phyloP scores from a whole-genome alignment of 2,888 invertebrate genomes.

The Barypeithes pellucidus region DNA sequence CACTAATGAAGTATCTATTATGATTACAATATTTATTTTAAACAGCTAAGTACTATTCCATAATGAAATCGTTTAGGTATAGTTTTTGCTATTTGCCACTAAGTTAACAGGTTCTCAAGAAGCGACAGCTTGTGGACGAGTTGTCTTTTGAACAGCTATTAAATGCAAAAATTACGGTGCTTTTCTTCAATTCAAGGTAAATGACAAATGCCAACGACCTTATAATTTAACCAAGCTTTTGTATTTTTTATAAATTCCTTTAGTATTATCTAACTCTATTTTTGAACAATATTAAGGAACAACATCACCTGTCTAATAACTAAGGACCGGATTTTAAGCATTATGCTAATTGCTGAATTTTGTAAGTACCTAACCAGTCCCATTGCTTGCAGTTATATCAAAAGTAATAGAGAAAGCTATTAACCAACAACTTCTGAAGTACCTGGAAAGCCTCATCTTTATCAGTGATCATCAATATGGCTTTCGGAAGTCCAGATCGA shows the following conservation, averaged over 20 bases:
- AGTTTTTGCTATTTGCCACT: conserved; percentile 21
- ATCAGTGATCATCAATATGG: too few species aligned
- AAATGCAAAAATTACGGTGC: conserved; percentile 53
- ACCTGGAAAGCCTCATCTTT: too few species aligned
- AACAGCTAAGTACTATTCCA: not conserved
- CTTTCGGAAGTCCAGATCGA: too few species aligned
- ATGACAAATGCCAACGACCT: conserved; percentile 47
- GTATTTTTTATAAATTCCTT: conserved; percentile 9
- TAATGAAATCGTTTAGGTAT: not conserved
- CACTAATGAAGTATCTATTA: too few species aligned
- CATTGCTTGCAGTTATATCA: too few species aligned
- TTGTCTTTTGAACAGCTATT: conserved; percentile 51
- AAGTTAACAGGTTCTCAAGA: conserved; percentile 39
- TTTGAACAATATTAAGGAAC: not conserved
- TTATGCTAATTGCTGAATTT: too few species aligned
- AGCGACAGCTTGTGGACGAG: conserved; percentile 51
- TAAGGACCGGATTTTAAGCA: too few species aligned
- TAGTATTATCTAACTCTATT: conserved; percentile 8
- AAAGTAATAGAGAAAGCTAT: too few species aligned
- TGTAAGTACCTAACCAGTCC: too few species aligned
- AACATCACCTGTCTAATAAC: not conserved
- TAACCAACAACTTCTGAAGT: too few species aligned
- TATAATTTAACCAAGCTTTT: conserved; percentile 18
- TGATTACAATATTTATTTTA: too few species aligned
- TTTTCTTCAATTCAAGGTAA: conserved; percentile 52